These are phyloP conservation scores for Galleria mellonella DNA, from an alignment of 1,140 invertebrate species.

Conservation along the genomic window DNA sequence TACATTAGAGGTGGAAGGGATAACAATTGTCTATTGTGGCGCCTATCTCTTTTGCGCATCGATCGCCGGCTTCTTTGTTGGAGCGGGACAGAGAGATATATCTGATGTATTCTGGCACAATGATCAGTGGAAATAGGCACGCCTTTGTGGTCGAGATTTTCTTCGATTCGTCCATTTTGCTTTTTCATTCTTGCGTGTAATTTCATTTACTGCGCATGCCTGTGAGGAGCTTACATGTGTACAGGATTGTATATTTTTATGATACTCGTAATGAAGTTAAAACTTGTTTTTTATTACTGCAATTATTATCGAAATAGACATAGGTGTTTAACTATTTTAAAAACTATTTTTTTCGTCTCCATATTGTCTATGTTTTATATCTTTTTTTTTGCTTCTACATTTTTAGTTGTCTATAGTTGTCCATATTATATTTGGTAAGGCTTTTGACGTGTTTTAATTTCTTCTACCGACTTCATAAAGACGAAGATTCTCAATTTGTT, in stretches of 20 bases:
- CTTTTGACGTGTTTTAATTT: no score
- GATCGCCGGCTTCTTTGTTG: conserved; percentile 33
- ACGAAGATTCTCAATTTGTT: no score
- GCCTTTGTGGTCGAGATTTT: conserved; percentile 60
- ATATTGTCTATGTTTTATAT: no score
- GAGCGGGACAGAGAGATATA: conserved; percentile 27
- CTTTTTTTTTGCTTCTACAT: no score
- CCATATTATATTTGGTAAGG: no score
- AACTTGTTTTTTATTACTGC: no score
- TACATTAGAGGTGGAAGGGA: conserved; percentile 41
- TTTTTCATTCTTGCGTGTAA: conserved; percentile 19
- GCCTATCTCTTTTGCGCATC: conserved; percentile 68
- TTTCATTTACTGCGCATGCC: conserved; percentile 46
- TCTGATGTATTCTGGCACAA: conserved; percentile 44
- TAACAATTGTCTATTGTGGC: conserved; percentile 72
- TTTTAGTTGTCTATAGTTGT: no score
- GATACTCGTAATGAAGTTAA: no score
- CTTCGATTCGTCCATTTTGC: conserved; percentile 43
- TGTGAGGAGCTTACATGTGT: background rate
- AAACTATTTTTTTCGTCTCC: no score
- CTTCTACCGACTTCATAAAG: no score
- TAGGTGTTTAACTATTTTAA: no score
- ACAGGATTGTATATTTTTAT: background rate
- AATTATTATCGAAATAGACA: no score
- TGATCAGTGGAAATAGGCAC: conserved; percentile 61